Evolutionary conservation across 2,888 invertebrate genomes (phyloP).

Genomic region (Netelia virgata): DNA sequence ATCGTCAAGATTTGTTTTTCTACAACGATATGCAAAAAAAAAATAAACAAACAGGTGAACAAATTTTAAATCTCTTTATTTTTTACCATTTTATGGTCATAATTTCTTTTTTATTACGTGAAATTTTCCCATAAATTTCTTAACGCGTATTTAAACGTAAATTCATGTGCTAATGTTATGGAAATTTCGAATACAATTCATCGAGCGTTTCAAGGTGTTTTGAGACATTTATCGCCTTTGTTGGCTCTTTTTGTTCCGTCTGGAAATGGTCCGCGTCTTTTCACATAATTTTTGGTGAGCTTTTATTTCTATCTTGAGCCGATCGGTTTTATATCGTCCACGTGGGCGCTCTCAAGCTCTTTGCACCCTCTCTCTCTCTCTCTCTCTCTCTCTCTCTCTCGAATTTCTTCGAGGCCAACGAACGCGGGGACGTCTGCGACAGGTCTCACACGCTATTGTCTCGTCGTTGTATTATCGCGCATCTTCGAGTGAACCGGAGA

Average conservation of each 20-base stretch:
- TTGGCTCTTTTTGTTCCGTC: constrained; percentile 1
- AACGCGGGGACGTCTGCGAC: constrained; percentile 32
- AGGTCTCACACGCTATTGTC: constrained; percentile 43
- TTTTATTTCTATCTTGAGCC: constrained; percentile 48
- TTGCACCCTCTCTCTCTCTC: constrained; percentile 10
- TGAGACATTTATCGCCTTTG: not conserved
- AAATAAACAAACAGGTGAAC: not conserved
- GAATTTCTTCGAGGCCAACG: constrained; percentile 50
- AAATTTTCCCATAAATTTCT: not conserved
- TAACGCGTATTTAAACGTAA: not conserved
- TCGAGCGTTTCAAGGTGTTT: not conserved
- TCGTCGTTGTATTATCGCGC: constrained; percentile 51
- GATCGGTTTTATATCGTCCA: constrained; percentile 45
- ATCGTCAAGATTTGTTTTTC: not conserved
- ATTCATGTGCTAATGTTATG: not conserved
- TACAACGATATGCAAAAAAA: not conserved
- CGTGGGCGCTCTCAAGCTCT: constrained; percentile 39
- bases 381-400: constrained; percentile 18
- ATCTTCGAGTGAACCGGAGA: not conserved
- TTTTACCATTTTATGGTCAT: not conserved
- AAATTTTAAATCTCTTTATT: not conserved
- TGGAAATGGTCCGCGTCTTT: constrained; percentile 26
- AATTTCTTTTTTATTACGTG: no score
- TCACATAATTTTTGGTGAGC: constrained; percentile 16
- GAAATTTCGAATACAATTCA: constrained; percentile 8